Conservation (phyloP, 2,113 vertebrate species). For the Triplophysa siluroides region DNA sequence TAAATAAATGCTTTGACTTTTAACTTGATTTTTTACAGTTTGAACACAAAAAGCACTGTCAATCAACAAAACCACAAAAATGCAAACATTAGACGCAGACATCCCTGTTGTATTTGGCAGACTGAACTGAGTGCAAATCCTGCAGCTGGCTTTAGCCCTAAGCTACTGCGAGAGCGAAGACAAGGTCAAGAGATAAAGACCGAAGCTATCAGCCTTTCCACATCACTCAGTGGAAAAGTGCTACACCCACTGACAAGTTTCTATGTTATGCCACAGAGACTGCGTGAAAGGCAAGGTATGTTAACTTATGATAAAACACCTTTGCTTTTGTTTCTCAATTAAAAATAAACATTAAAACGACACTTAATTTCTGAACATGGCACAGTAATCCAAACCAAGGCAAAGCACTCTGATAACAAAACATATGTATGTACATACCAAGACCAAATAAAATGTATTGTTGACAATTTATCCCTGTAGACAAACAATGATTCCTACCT, state of each 20-base stretch:
- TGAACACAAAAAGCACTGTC: background rate
- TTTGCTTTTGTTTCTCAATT: slow-evolving; percentile 21
- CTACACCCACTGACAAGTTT: slow-evolving; percentile 30
- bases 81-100: background rate
- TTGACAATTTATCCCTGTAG: background rate
- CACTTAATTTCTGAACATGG: background rate
- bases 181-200: slow-evolving; percentile 57
- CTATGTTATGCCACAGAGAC: background rate
- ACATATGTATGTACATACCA: background rate
- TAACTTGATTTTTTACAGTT: background rate
- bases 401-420: background rate
- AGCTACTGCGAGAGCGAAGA: slow-evolving; percentile 41
- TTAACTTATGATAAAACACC: background rate
- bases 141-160: slow-evolving; percentile 21
- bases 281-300: slow-evolving; percentile 22
- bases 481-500: slow-evolving; percentile 71
- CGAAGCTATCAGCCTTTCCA: slow-evolving; percentile 52
- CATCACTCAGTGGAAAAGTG: slow-evolving; percentile 44
- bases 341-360: background rate
- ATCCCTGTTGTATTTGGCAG: background rate
- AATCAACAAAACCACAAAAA: background rate
- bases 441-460: background rate
- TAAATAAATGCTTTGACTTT: background rate
- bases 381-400: background rate
- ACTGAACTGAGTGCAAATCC: background rate